Conservation (phyloP, 2,888 invertebrate species). For the Mesorhabditis sp. region DNA sequence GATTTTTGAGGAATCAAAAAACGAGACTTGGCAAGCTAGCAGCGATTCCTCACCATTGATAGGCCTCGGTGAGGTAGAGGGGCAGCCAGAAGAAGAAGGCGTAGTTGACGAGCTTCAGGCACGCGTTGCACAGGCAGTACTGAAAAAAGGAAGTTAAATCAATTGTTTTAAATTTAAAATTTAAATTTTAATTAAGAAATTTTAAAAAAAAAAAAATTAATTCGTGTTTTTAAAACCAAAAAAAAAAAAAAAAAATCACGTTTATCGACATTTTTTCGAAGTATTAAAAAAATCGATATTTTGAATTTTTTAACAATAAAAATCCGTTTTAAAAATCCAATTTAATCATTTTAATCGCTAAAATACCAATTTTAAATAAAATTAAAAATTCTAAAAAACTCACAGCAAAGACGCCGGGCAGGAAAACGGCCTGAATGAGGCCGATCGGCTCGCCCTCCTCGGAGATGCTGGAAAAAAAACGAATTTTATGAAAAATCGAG, state of each 20-base stretch:
- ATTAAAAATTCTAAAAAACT: slow-evolving; percentile 2
- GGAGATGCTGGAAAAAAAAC: not conserved
- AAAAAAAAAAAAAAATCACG: too few species aligned
- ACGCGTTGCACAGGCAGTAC: slow-evolving; percentile 63
- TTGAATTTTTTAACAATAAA: too few species aligned
- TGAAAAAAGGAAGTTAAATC: slow-evolving; percentile 44
- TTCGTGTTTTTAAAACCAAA: not conserved
- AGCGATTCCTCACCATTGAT: slow-evolving; percentile 38
- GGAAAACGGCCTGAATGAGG: slow-evolving; percentile 43
- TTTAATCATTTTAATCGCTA: too few species aligned
- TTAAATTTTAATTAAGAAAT: too few species aligned
- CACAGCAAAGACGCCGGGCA: slow-evolving; percentile 54
- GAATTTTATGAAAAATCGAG: slow-evolving; percentile 8
- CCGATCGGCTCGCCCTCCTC: slow-evolving; percentile 41
- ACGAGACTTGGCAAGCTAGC: not conserved
- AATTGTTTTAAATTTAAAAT: not conserved
- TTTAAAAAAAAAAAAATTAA: slow-evolving; percentile 8
- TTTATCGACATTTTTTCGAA: too few species aligned
- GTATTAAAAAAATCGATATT: too few species aligned
- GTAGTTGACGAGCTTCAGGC: slow-evolving; percentile 64
- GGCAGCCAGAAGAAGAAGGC: slow-evolving; percentile 65
- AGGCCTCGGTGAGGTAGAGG: slow-evolving; percentile 59
- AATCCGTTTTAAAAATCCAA: too few species aligned
- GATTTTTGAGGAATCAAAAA: too few species aligned
- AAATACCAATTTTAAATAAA: too few species aligned